These are phyloP conservation scores for Epicampocera succincta DNA, from an alignment of 2,888 invertebrate species.

Conservation along the genomic window DNA sequence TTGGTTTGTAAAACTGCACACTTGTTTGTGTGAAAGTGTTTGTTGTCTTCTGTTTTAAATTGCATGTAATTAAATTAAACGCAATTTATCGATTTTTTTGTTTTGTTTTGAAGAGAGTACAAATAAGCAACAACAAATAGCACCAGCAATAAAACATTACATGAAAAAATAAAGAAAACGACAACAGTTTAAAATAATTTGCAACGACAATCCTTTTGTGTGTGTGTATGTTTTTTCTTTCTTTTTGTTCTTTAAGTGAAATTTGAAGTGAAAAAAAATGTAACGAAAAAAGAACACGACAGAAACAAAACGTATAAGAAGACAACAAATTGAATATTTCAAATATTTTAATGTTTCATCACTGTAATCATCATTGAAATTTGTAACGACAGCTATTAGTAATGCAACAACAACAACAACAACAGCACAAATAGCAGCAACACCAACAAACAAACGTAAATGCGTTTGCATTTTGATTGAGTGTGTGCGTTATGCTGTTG, in stretches of 20 bases:
- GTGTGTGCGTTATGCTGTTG: conserved; percentile 47
- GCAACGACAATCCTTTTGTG: conserved; percentile 63
- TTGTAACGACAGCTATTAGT: conserved; percentile 63
- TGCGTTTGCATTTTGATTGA: conserved; percentile 64
- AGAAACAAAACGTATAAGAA: conserved; percentile 42
- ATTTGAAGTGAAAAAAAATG: conserved; percentile 24
- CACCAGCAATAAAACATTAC: conserved; percentile 46
- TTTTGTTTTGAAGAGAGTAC: conserved; percentile 48
- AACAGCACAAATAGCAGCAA: conserved; percentile 19
- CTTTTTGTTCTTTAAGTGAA: conserved; percentile 25
- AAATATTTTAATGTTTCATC: conserved; percentile 70
- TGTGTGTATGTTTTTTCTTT: conserved; percentile 10
- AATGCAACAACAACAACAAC: conserved; percentile 39
- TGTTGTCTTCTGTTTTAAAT: conserved; percentile 65
- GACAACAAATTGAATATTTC: conserved; percentile 64
- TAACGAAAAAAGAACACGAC: conserved; percentile 15
- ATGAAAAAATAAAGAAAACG: conserved; percentile 42
- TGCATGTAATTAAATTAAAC: conserved; percentile 70
- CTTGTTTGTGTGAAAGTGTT: conserved; percentile 29
- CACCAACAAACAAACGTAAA: conserved; percentile 26
- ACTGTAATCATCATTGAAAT: conserved; percentile 48
- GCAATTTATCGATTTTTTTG: conserved; percentile 69
- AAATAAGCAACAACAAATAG: conserved; percentile 45
- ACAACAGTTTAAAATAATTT: conserved; percentile 61
- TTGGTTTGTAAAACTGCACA: background rate